Base-by-base conservation (phyloP, 2,113 vertebrate species). In the Chaetops frenatus region DNA sequence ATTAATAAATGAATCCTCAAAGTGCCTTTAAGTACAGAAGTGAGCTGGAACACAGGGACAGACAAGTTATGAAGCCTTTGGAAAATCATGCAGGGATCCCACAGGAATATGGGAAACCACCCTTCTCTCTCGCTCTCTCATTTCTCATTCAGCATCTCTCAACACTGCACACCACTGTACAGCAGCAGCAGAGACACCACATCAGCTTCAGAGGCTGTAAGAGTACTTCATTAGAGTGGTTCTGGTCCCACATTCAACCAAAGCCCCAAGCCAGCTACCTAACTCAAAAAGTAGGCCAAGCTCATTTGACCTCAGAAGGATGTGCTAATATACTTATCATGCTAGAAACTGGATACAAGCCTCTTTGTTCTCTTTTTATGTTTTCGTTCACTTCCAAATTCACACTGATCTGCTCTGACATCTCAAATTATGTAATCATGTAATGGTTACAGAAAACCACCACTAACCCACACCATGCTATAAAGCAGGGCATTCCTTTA, bases 351-450 rank as follows among this genome's bases (percentile, higher is more conserved):
- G 78, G 81, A 91, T 53, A 45, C 73, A 85, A 94, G 95, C 27
- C 29, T 80, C 78, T 91, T 50, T 85, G 35, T 44, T 90, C 45
- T 53, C 48, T 60, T 94, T 77, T 73, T 42, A 77, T 57, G 58
- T 42, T 88, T 66, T 92, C 66, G 54, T 76, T 72, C 53, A 82
- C 57, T 61, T 95, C 57, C 62, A 87, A 82, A 85, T 81, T 91
- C 50, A 89, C 50, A 36, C 25, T 95, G 62, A 95, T 94, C 53
- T 85, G 53, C 80, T 93, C 90, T 77, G 91, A 95, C 94, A 95
- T 80, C 78, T 62, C 54, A 71, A 82, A 95, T 72, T 92, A 81
- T 48, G 71, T 72, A 81, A 92, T n/a, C 9, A 0, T 93, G 76
- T 83, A 83, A 89, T 23, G 53, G 84, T 38, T 84, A 42, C 81